Evolutionary conservation across 1,140 invertebrate species (phyloP).

Genomic region (Drosophila suzukii): DNA sequence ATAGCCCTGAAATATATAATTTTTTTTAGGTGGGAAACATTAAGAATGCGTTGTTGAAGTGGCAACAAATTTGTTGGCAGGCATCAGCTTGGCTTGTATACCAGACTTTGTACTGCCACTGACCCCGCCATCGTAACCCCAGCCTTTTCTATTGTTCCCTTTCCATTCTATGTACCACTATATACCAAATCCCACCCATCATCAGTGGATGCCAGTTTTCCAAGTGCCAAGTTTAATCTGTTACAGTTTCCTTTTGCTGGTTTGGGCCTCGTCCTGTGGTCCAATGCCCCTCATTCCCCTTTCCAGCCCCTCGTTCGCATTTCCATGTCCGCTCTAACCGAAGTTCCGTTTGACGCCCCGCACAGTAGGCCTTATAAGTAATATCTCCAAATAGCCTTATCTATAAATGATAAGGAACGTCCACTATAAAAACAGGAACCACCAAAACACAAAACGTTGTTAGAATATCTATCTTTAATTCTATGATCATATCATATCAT

Average conservation of each 20-base stretch:
- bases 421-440: too few relatives aligned
- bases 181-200: slow-evolving; percentile 18
- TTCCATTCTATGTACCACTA: slow-evolving; percentile 6
- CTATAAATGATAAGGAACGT: too few relatives aligned
- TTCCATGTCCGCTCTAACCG: slow-evolving; percentile 73
- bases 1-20: too few relatives aligned
- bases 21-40: neutral
- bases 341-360: slow-evolving; percentile 61
- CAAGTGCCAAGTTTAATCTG: slow-evolving; percentile 80
- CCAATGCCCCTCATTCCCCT: slow-evolving; percentile 15
- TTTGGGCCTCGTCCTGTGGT: slow-evolving; percentile 42
- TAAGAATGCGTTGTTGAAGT: slow-evolving; percentile 10
- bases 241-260: slow-evolving; percentile 75
- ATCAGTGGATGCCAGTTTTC: slow-evolving; percentile 45
- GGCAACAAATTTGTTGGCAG: slow-evolving; percentile 57
- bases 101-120: slow-evolving; percentile 11
- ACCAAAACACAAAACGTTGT: too few relatives aligned
- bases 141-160: neutral
- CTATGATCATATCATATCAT: too few relatives aligned
- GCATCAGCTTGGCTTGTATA: slow-evolving; percentile 52
- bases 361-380: neutral
- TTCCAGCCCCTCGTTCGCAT: slow-evolving; percentile 32
- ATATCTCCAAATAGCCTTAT: too few relatives aligned
- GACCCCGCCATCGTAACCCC: neutral
- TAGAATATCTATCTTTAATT: too few relatives aligned